Evolutionary conservation across 2,888 invertebrate genomes (phyloP).

Genomic region (Drosophila crucigera): DNA sequence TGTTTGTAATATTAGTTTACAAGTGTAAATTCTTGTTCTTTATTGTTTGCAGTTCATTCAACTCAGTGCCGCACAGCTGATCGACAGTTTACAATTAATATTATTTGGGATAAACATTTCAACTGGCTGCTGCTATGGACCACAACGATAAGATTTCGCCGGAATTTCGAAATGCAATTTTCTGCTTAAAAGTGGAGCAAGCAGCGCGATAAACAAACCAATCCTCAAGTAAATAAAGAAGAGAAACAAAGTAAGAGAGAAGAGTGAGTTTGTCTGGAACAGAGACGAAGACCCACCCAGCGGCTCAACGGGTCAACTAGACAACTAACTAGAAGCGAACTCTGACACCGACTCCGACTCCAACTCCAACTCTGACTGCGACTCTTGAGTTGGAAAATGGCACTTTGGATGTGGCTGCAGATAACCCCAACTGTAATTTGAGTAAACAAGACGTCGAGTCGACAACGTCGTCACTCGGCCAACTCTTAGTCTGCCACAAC

Average conservation of each 20-base stretch:
- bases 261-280: background rate
- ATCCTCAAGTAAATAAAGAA: constrained; percentile 33
- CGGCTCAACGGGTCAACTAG: constrained; percentile 55
- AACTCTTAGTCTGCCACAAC: constrained; percentile 51
- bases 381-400: constrained; percentile 44
- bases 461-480: constrained; percentile 52
- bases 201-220: constrained; percentile 41
- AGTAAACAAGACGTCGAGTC: constrained; percentile 68
- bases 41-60: constrained; percentile 30
- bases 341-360: constrained; percentile 25
- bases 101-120: constrained; percentile 16
- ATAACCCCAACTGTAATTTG: constrained; percentile 72
- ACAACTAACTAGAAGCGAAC: constrained; percentile 30
- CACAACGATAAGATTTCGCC: constrained; percentile 32
- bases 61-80: constrained; percentile 39
- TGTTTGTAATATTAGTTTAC: background rate
- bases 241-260: background rate
- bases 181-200: constrained; percentile 43
- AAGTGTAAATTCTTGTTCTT: background rate
- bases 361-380: constrained; percentile 11
- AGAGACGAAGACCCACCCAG: constrained; percentile 18
- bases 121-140: background rate
- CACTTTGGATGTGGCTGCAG: constrained; percentile 51
- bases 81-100: constrained; percentile 34
- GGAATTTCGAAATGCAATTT: constrained; percentile 53